These are phyloP conservation scores for Arenicola marina DNA, from an alignment of 2,888 invertebrate species.

Conservation along the genomic window DNA sequence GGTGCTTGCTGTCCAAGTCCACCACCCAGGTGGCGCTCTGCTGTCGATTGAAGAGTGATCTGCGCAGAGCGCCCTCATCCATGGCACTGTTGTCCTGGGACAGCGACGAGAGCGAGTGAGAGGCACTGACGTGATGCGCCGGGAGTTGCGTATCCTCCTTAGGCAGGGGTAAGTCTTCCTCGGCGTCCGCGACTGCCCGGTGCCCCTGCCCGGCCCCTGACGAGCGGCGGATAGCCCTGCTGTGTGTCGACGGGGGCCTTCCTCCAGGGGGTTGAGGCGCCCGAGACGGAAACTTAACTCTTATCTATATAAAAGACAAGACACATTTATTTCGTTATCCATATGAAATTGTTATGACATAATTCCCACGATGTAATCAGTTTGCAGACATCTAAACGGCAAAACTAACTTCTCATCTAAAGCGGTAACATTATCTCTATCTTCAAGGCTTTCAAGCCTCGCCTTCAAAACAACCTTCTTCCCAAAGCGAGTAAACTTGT, in stretches of 20 bases:
- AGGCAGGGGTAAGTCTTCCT: not conserved
- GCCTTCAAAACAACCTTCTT: too few species aligned
- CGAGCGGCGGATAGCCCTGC: not conserved
- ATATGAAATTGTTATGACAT: not conserved
- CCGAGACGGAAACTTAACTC: constrained; percentile 9
- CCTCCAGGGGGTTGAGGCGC: constrained; percentile 4
- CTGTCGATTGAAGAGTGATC: too few species aligned
- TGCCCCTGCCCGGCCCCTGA: not conserved
- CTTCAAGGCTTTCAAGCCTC: too few species aligned
- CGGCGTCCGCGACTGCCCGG: not conserved
- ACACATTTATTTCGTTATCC: not conserved
- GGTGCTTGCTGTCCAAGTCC: not conserved
- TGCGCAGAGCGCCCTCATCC: not conserved
- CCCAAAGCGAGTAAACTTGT: too few species aligned
- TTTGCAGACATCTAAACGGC: too few species aligned
- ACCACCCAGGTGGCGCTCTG: not conserved
- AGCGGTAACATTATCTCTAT: too few species aligned
- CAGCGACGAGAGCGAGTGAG: too few species aligned
- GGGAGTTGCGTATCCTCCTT: constrained; percentile 5
- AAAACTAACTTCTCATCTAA: too few species aligned
- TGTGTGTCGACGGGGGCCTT: not conserved
- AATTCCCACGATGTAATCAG: too few species aligned
- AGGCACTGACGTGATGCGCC: not conserved
- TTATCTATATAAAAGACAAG: constrained; percentile 7
- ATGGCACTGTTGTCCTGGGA: not conserved